Evolutionary conservation across 1,140 invertebrate genomes (phyloP).

Genomic region (Leptinotarsa lineolata): DNA sequence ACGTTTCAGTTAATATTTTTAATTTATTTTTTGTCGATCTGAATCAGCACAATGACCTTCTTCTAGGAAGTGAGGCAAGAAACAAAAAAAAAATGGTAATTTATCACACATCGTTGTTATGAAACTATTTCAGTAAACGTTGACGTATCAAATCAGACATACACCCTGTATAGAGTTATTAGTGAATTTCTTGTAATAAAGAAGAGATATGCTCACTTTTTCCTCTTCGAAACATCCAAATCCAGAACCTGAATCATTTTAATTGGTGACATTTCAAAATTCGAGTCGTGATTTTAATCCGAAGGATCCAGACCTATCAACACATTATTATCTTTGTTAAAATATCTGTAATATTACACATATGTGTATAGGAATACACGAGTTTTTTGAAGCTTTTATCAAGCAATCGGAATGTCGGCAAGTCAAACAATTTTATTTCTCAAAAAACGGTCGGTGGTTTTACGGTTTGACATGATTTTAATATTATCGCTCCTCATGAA

Average conservation of each 20-base stretch:
- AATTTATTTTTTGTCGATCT: too few relatives aligned
- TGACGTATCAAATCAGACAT: neutral
- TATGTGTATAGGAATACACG: conserved; percentile 11
- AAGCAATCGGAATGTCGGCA: conserved; percentile 22
- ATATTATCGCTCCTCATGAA: conserved; percentile 16
- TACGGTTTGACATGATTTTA: conserved; percentile 18
- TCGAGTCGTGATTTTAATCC: conserved; percentile 9
- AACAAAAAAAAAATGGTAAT: too few relatives aligned
- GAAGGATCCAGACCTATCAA: neutral
- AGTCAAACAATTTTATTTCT: conserved; percentile 25
- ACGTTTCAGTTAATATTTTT: too few relatives aligned
- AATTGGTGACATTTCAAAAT: conserved; percentile 20
- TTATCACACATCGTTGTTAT: too few relatives aligned
- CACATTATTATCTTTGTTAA: conserved; percentile 22
- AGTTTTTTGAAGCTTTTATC: conserved; percentile 20
- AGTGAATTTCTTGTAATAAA: neutral
- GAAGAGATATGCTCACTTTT: neutral
- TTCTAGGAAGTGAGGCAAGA: too few relatives aligned
- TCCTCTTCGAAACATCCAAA: conserved; percentile 7
- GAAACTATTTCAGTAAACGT: too few relatives aligned
- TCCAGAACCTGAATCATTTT: conserved; percentile 3
- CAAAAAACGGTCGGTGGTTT: conserved; percentile 11
- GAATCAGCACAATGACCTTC: too few relatives aligned
- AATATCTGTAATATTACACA: conserved; percentile 19
- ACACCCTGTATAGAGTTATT: neutral